phyloP scores from a whole-genome alignment of 2,113 vertebrate genomes.

The Chrysochloris asiatica region DNA sequence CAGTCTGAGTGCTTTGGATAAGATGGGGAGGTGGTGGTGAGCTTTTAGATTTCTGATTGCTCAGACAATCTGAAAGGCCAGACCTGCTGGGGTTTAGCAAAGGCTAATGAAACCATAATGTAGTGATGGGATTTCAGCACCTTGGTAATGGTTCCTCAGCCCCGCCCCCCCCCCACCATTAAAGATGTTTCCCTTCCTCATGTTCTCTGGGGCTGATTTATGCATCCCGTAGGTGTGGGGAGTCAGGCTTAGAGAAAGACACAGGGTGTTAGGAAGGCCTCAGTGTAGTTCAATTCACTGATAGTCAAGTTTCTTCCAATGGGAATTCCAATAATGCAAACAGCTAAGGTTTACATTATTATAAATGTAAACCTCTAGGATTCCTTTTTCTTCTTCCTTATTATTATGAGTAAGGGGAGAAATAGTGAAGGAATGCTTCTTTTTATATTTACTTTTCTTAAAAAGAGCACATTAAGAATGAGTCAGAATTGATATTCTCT shows the following conservation, averaged over 20 bases:
- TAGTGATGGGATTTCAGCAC: background rate
- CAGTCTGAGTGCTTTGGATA: background rate
- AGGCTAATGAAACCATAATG: background rate
- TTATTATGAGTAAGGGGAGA: background rate
- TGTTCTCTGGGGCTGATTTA: background rate
- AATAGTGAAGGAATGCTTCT: background rate
- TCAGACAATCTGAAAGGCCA: background rate
- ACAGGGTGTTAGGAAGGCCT: background rate
- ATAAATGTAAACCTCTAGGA: background rate
- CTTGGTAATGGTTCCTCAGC: background rate
- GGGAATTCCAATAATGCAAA: background rate
- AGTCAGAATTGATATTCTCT: background rate
- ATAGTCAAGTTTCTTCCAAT: background rate
- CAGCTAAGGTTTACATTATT: too few species aligned
- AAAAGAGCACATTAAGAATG: background rate
- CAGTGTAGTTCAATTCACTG: background rate
- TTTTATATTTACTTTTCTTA: background rate
- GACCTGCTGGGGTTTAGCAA: background rate
- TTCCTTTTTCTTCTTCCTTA: background rate
- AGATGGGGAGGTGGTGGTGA: background rate
- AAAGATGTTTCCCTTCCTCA: background rate
- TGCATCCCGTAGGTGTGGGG: background rate
- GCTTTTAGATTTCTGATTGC: background rate
- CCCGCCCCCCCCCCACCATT: too few species aligned
- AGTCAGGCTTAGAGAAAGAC: background rate